Conservation (phyloP, 2,888 invertebrate species). For the Aelia acuminata region DNA sequence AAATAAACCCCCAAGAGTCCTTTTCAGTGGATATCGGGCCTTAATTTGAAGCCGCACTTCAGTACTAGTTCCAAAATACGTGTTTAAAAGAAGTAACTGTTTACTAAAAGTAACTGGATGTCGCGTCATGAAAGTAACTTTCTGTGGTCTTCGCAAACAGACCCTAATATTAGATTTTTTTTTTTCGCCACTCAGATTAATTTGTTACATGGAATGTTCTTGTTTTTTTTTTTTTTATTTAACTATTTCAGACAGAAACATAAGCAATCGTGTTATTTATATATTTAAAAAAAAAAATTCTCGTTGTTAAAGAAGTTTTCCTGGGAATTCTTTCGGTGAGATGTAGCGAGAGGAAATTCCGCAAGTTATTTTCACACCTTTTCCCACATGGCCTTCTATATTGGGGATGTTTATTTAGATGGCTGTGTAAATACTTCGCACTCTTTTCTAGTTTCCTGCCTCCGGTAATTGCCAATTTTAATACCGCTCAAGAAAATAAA, state of each 20-base stretch:
- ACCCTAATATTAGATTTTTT: too few species aligned
- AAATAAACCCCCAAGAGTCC: too few species aligned
- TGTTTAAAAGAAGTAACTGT: too few species aligned
- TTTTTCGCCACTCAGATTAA: too few species aligned
- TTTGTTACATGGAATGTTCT: too few species aligned
- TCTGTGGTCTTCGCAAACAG: too few species aligned
- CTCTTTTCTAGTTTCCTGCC: slow-evolving; percentile 10
- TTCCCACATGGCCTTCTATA: background rate
- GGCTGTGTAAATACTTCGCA: background rate
- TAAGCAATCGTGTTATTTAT: background rate
- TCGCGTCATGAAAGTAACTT: too few species aligned
- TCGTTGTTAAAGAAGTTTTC: background rate
- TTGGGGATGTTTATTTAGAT: slow-evolving; percentile 10
- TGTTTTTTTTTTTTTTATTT: background rate
- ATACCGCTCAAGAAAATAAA: background rate
- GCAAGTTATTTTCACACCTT: background rate
- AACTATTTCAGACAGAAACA: background rate
- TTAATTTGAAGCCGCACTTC: too few species aligned
- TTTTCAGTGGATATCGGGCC: too few species aligned
- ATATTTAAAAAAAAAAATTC: background rate
- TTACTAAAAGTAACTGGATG: too few species aligned
- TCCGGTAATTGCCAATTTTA: background rate
- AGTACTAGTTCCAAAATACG: too few species aligned
- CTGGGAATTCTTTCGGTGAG: background rate
- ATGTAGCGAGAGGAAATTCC: background rate